phyloP scores from a whole-genome alignment of 2,113 vertebrate genomes.

The Laterallus jamaicensis region DNA sequence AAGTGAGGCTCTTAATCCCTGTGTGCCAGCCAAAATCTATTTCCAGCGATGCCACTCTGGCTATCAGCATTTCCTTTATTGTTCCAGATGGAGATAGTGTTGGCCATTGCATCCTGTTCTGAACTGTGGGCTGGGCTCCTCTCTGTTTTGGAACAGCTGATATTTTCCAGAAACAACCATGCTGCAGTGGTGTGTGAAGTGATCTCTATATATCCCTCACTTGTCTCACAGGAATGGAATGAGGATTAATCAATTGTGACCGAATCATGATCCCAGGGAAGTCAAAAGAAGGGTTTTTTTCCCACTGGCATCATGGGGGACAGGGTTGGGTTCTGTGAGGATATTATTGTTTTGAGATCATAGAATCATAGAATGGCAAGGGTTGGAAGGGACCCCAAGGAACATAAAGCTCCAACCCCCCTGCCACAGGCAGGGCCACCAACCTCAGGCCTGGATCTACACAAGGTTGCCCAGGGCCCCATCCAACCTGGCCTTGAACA shows the following conservation, averaged over 20 bases:
- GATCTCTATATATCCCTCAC: not conserved
- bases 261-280: not conserved
- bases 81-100: slow-evolving; percentile 10
- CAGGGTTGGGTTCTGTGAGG: not conserved
- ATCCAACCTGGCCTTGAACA: too few relatives aligned
- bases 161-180: slow-evolving; percentile 26
- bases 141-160: slow-evolving; percentile 8
- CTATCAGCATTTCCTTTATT: slow-evolving; percentile 42
- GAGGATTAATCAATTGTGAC: slow-evolving; percentile 14
- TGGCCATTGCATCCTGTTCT: slow-evolving; percentile 8
- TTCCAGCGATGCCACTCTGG: slow-evolving; percentile 13
- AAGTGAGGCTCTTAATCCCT: slow-evolving; percentile 38
- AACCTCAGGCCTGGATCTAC: too few relatives aligned
- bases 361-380: too few relatives aligned
- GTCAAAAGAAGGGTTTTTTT: not conserved
- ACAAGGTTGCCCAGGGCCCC: too few relatives aligned
- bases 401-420: too few relatives aligned
- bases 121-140: not conserved
- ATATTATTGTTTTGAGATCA: not conserved
- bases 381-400: too few relatives aligned
- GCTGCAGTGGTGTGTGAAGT: not conserved
- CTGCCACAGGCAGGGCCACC: too few relatives aligned
- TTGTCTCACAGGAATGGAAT: slow-evolving; percentile 39
- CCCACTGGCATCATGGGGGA: not conserved
- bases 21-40: slow-evolving; percentile 40